These are phyloP conservation scores for Drosophila kanapiae DNA, from an alignment of 1,140 invertebrate genomes.

Conservation along the genomic window DNA sequence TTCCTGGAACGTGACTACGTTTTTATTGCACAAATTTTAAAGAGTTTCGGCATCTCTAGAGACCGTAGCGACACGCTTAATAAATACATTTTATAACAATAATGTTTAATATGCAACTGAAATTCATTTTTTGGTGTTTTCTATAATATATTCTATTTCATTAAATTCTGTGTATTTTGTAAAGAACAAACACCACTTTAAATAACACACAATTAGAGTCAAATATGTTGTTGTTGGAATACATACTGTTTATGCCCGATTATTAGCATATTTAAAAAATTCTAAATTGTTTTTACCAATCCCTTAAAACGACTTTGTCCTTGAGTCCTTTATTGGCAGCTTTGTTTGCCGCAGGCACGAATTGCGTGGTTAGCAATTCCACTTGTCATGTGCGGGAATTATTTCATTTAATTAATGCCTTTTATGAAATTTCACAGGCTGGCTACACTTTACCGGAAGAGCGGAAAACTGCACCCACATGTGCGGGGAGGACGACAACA, in stretches of 20 bases:
- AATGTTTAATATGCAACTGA: neutral
- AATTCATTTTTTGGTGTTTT: neutral
- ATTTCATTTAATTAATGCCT: conserved; percentile 64
- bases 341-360: conserved; percentile 25
- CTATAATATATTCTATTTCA: neutral
- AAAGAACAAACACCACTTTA: neutral
- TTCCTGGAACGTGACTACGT: conserved; percentile 55
- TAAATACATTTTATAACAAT: neutral
- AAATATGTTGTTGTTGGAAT: too few relatives aligned
- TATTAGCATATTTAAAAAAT: neutral
- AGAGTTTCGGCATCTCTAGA: neutral
- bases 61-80: neutral
- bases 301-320: neutral
- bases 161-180: neutral
- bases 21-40: conserved; percentile 26
- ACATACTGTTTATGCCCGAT: neutral
- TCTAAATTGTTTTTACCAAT: too few relatives aligned
- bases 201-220: neutral
- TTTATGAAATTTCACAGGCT: conserved; percentile 44
- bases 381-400: conserved; percentile 33
- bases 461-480: conserved; percentile 29
- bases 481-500: conserved; percentile 14
- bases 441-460: conserved; percentile 24
- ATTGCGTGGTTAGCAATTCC: conserved; percentile 52
- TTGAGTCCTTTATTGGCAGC: conserved; percentile 7